Percentiles rank a stretch among this genome's conserved stretches.
Evolutionary conservation across 1,140 invertebrate genomes (phyloP).

Genomic region (Drosophila bipectinata): DNA sequence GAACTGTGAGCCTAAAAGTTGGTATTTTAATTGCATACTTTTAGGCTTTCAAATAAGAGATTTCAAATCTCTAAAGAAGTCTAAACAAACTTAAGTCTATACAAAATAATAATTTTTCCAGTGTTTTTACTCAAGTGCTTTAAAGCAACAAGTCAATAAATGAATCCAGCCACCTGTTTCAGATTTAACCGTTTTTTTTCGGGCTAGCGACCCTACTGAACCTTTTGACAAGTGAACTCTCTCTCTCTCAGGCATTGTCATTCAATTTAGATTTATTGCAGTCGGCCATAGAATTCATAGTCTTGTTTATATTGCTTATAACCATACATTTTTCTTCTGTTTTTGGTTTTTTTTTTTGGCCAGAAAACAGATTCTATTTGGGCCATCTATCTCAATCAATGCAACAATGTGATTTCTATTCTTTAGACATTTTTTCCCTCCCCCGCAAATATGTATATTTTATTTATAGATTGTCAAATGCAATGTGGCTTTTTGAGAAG

Average conservation of each 20-base stretch:
- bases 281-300: conserved; percentile 37
- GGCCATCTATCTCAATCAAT: conserved; percentile 31
- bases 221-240: conserved; percentile 12
- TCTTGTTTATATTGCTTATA: conserved; percentile 51
- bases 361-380: conserved; percentile 20
- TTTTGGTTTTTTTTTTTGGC: too few species aligned
- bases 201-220: not conserved
- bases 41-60: not conserved
- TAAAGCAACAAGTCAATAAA: conserved; percentile 32
- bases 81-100: too few species aligned
- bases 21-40: not conserved
- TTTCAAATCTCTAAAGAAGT: not conserved
- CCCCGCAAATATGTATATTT: not conserved
- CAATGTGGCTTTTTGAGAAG: not conserved
- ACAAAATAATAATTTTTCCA: too few species aligned
- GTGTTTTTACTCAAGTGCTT: conserved; percentile 1
- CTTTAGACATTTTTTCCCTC: conserved; percentile 9
- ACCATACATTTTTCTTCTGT: conserved; percentile 58
- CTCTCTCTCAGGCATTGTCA: conserved; percentile 22
- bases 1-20: not conserved
- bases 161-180: conserved; percentile 18
- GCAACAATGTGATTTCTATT: not conserved
- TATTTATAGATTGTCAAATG: conserved; percentile 9
- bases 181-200: not conserved
- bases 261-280: conserved; percentile 57